A percentile compares a stretch with the other conserved stretches of the same genome.
Evolutionary conservation across 1,140 invertebrate genomes (phyloP).

Genomic region (Aphelenchoides fujianensis): DNA sequence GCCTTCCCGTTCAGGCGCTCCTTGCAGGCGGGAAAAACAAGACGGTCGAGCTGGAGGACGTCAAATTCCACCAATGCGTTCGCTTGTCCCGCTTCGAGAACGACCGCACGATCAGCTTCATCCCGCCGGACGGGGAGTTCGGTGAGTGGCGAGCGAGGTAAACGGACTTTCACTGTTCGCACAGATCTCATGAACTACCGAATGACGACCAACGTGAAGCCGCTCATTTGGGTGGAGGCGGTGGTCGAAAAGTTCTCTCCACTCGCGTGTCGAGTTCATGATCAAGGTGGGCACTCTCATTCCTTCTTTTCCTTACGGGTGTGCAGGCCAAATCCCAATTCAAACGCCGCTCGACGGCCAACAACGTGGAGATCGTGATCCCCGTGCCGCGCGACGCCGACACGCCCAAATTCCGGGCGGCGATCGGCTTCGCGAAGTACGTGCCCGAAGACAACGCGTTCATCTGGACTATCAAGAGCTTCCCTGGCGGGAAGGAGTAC

Average conservation of each 20-base stretch:
- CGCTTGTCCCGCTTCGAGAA: slow-evolving; percentile 94
- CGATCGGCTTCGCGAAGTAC: slow-evolving; percentile 90
- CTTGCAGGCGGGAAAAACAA: slow-evolving; percentile 93
- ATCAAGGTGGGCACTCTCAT: slow-evolving; percentile 78
- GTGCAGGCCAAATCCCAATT: slow-evolving; percentile 89
- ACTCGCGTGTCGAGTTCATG: slow-evolving; percentile 98
- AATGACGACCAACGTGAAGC: slow-evolving; percentile 92
- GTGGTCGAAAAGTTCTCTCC: slow-evolving; percentile 97
- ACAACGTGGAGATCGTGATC: slow-evolving; percentile 98
- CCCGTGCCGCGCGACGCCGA: slow-evolving; percentile 97
- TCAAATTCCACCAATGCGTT: slow-evolving; percentile 99
- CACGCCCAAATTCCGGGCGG: slow-evolving; percentile 97
- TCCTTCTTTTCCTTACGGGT: too few relatives aligned
- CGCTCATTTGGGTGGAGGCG: slow-evolving; percentile 98
- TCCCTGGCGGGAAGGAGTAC: slow-evolving; percentile 93
- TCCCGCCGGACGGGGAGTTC: slow-evolving; percentile 96
- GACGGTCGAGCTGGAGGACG: slow-evolving; percentile 96
- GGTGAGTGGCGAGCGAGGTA: too few relatives aligned
- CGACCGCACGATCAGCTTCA: slow-evolving; percentile 70
- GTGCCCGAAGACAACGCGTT: slow-evolving; percentile 95
- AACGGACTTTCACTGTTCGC: background rate
- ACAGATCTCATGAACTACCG: slow-evolving; percentile 93
- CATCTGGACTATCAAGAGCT: slow-evolving; percentile 99
- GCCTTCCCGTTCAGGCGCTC: slow-evolving; percentile 46
- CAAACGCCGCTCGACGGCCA: slow-evolving; percentile 92